Evolutionary conservation across 2,797 vertebrate species (phyloP).

Genomic region (Sebastes matsubarae): DNA sequence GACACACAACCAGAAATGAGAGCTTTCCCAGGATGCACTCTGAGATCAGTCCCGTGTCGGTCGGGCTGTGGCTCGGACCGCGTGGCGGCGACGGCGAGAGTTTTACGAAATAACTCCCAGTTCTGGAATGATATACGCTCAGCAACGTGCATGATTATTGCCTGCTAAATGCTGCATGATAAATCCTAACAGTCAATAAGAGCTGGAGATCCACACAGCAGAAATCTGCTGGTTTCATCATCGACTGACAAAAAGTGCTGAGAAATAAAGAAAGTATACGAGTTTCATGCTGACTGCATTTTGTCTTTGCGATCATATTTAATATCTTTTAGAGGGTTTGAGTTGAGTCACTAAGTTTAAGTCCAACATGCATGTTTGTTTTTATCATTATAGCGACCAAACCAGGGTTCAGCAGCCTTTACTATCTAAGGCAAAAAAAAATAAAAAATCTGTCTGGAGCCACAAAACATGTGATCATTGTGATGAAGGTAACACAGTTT

Average conservation of each 20-base stretch:
- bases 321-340: too few relatives aligned
- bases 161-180: not conserved
- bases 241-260: not conserved
- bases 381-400: too few relatives aligned
- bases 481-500: too few relatives aligned
- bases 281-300: not conserved
- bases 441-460: too few relatives aligned
- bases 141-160: slow-evolving; percentile 7
- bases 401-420: too few relatives aligned
- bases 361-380: not conserved
- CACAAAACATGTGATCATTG: rapidly evolving
- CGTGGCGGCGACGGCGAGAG: slow-evolving; percentile 33
- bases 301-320: not conserved
- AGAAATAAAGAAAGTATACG: not conserved
- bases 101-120: slow-evolving; percentile 26
- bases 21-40: slow-evolving; percentile 46
- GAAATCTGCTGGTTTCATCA: not conserved
- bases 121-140: slow-evolving; percentile 20
- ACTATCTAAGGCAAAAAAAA: too few relatives aligned
- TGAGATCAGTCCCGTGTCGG: not conserved
- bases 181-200: not conserved
- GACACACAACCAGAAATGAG: slow-evolving; percentile 43
- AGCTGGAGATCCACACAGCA: not conserved
- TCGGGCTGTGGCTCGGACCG: slow-evolving; percentile 22
- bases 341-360: not conserved